phyloP scores from a whole-genome alignment of 2,113 vertebrate species.

The Pica pica region DNA sequence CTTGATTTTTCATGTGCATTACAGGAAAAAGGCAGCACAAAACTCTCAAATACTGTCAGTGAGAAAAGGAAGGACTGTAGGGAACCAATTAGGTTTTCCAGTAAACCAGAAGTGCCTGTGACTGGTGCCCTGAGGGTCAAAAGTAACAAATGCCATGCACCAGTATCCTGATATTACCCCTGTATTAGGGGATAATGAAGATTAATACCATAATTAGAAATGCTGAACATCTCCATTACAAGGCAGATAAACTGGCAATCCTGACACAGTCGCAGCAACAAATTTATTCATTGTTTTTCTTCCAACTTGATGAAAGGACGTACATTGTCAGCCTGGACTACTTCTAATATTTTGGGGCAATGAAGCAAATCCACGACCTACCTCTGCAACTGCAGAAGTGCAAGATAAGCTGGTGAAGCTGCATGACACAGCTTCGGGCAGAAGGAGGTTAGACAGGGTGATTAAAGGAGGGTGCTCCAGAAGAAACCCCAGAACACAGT shows the following conservation, averaged over 20 bases:
- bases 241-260: background rate
- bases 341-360: background rate
- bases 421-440: background rate
- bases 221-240: background rate
- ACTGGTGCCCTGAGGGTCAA: slow-evolving; percentile 27
- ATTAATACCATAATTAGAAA: slow-evolving; percentile 63
- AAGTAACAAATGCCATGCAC: slow-evolving; percentile 49
- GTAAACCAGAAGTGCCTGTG: background rate
- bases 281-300: background rate
- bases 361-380: background rate
- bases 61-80: slow-evolving; percentile 10
- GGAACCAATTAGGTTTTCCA: slow-evolving; percentile 36
- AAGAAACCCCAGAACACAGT: background rate
- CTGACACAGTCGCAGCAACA: background rate
- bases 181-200: slow-evolving; percentile 41
- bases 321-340: background rate
- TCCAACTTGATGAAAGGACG: background rate
- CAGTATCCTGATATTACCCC: background rate
- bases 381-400: background rate
- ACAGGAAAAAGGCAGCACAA: background rate
- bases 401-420: background rate
- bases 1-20: background rate
- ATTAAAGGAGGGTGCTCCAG: background rate
- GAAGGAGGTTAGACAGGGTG: background rate
- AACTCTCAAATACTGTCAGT: slow-evolving; percentile 41